Base-by-base conservation (phyloP, 2,888 invertebrate species). In the Ornithoptera alexandrae region DNA sequence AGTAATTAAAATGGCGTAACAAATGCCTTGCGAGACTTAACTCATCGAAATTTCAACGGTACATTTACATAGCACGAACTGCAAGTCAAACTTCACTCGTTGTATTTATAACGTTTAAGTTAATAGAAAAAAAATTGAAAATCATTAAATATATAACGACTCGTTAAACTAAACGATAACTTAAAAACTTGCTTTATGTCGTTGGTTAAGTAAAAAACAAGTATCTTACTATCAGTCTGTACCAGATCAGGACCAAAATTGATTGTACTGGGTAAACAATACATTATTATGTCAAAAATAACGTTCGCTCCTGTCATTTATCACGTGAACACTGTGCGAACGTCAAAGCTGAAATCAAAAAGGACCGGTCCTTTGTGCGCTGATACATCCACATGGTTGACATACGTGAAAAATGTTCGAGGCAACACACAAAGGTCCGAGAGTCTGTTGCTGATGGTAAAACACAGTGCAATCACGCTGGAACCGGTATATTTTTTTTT, bases 321-420 rank as follows among this genome's bases (percentile, higher is more conserved):
- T 22, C 65, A 39, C 17, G 42, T 22, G 30, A 42, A 17, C 20
- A 57, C 42, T n/a, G 22, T 57, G 20, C n/a, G 22, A 20, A 22
- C 22, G 65, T 57, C 39, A 58, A 65, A 10, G 65, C 18, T 58
- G 58, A 22, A 58, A 42, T 64, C 57, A 57, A 58, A 57, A 58
- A 58, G 57, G 57, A 17, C 57, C 57, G 22, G 22, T 18, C 57
- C 57, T 65, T 65, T 65, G 65, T 65, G 22, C 39, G 18, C 18
- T 15, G 17, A 18, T 58, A 39, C 56, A 64, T 56, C n/a, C 36
- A 39, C 64, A 57, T 20, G 36, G 36, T 7, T 56, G 36, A 36
- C 57, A 65, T 39, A 65, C 8, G 22, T 65, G 58, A 65, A 65
- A 65, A 57, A 65, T 57, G 50, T 50, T 17, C 50, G 15, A 50